Conservation (phyloP, 2,113 vertebrate genomes). For the Lepus europaeus region DNA sequence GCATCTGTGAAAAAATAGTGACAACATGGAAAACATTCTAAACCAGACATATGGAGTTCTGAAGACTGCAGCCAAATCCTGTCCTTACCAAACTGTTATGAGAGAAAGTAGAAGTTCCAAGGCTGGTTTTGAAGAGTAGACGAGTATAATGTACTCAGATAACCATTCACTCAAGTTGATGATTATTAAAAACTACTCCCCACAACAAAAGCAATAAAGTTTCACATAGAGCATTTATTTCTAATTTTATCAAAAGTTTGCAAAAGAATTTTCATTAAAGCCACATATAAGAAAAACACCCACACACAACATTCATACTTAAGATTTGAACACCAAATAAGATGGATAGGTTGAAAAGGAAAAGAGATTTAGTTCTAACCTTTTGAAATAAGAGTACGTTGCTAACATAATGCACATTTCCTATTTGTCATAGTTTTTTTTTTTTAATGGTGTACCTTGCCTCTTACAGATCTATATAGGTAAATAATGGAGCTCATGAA, state of each 20-base stretch:
- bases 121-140: conserved; percentile 72
- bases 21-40: conserved; percentile 83
- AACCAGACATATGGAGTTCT: conserved; percentile 81
- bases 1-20: conserved; percentile 84
- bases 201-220: conserved; percentile 63
- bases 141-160: conserved; percentile 67
- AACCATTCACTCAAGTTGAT: neutral
- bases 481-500: neutral
- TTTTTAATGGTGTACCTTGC: neutral
- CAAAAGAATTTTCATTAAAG: conserved; percentile 64
- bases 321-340: neutral
- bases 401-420: neutral
- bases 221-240: conserved; percentile 26
- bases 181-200: conserved; percentile 64
- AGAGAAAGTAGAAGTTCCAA: conserved; percentile 79
- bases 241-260: conserved; percentile 60
- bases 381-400: neutral
- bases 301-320: neutral
- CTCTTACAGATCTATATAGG: neutral
- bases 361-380: neutral
- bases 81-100: conserved; percentile 80
- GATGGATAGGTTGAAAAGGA: neutral
- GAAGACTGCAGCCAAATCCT: conserved; percentile 82
- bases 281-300: neutral
- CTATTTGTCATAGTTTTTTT: neutral